Base-by-base conservation (phyloP, 2,797 vertebrate genomes). In the Halcyon chelicuti region DNA sequence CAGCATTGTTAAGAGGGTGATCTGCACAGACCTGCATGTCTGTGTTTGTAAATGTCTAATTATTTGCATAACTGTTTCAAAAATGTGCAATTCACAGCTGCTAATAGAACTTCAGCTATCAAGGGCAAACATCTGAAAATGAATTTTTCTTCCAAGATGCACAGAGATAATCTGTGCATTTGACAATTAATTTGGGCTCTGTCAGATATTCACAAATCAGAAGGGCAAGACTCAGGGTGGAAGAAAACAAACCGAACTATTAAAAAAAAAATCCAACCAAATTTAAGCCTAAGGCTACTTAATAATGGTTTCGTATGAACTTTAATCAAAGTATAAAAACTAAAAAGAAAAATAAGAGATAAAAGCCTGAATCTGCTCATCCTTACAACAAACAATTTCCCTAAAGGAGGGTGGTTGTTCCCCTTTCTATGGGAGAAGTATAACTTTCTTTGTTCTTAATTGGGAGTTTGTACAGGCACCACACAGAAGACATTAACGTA, bases 11-110 rank as follows among this genome's bases (percentile, higher is more conserved):
- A 75, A 68, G 19, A 86, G 8, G 17, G 2, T 68, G 60, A 84
- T 63, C 33, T 65, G 33, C 10, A 52, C 14, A 81, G 61, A 80
- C 35, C 28, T 84, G 28, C 17, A 72, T 3, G 10, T 82, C 80
- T 86, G 22, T 57, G 18, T 83, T 74, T 90, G 35, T 29, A 93
- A 95, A 92, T 60, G 46, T 37, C n/a, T 86, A 33, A 90, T 86
- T 92, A 68, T 96, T 90, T 92, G 35, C n/a, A 86, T 79, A 88
- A 67, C n/a, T 71, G 44, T 88, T 93, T 95, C 51, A 67, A 92
- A 95, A 91, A 84, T 79, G 3, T 76, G 70, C 10, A 61, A 7
- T 90, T 90, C 86, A 76, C 14, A 63, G 47, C 63, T 94, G 68
- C 12, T 93, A 90, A 88, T 46, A 78, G 76, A 93, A 86, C 13